Evolutionary conservation across 2,888 invertebrate genomes (phyloP).

Genomic region (Ryuthela nishihirai): DNA sequence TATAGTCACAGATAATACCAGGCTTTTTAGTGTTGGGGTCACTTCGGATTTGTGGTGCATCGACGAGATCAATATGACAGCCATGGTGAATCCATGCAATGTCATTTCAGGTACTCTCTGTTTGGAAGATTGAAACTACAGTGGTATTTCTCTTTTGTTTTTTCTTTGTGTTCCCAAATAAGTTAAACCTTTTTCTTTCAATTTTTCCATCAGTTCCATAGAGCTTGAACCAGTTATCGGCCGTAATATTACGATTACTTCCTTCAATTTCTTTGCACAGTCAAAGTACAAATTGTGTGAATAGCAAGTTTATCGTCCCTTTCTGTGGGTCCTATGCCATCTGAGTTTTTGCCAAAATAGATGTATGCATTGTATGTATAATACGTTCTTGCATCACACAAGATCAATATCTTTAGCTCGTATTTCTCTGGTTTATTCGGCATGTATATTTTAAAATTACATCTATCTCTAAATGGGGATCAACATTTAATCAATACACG

Average conservation of each 20-base stretch:
- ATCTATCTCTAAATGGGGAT: slow-evolving; percentile 43
- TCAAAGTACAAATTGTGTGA: slow-evolving; percentile 7
- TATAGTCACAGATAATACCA: slow-evolving; percentile 10
- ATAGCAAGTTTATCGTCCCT: neutral
- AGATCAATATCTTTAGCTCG: slow-evolving; percentile 47
- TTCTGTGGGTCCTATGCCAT: neutral
- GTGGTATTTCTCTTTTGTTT: slow-evolving; percentile 11
- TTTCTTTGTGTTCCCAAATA: slow-evolving; percentile 6
- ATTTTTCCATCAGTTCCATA: neutral
- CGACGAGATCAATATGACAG: slow-evolving; percentile 3
- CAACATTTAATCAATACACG: no score
- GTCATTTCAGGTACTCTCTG: neutral
- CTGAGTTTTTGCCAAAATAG: slow-evolving; percentile 14
- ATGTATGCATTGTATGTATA: slow-evolving; percentile 6
- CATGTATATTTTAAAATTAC: slow-evolving; percentile 44
- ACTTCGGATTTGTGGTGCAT: slow-evolving; percentile 3
- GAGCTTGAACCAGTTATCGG: slow-evolving; percentile 13
- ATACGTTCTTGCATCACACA: slow-evolving; percentile 45
- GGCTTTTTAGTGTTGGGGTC: neutral
- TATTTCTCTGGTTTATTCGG: slow-evolving; percentile 47
- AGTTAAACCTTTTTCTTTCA: neutral
- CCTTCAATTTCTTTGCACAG: neutral
- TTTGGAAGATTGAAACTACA: neutral
- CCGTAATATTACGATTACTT: slow-evolving; percentile 7
- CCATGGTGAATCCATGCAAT: slow-evolving; percentile 1